Base-by-base conservation (phyloP, 2,113 vertebrate species). In the Apteryx mantelli region DNA sequence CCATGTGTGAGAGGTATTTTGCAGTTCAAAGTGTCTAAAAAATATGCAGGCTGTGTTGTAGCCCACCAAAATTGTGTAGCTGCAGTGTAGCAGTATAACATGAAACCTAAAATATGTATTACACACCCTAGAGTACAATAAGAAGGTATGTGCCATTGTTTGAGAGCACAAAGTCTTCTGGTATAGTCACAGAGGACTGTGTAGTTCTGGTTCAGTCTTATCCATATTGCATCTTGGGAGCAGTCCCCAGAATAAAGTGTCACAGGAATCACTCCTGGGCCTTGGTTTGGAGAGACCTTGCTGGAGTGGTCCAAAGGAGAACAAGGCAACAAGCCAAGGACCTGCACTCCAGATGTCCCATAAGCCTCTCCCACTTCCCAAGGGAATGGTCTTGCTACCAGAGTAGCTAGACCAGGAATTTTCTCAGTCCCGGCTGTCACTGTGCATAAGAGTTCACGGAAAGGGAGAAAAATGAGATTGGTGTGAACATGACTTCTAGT, bases 21-120 rank as follows among this genome's bases (percentile, higher is more conserved):
- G 81, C 13, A 60, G 2, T 68, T 53, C 21, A 11, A 50, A 55
- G 6, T 25, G 14, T 61, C 71, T 70, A 34, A 86, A 73, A 50
- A 32, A 9, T 8, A 20, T 24, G 25, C 42, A 53, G 63, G 9
- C 7, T 93, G 21, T 9, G 38, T 52, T 93, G 46, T 20, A 68
- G 26, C 21, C 7, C 6, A 34, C 38, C 5, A 76, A 76, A 80
- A 53, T 32, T 4, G 36, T 58, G 28, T 38, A 60, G 6, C 7
- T n/a, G 28, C 56, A 56, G 44, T 61, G 21, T 14, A 79, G 24
- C 5, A n/a, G 17, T 56, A 38, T 19, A 15, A 8, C 11, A 63
- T 53, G 28, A 48, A 71, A 38, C 2, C 4, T 0, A 56, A 86
- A 88, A n/a, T 60, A 53, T 0, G 0, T 38, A 5, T 80, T 71